Evolutionary conservation across 35 echinoderm and acorn worm genomes (phyloP), one percentile per base, ranked within the genome.

Genomic region (Ophioderma brevispina): DNA sequence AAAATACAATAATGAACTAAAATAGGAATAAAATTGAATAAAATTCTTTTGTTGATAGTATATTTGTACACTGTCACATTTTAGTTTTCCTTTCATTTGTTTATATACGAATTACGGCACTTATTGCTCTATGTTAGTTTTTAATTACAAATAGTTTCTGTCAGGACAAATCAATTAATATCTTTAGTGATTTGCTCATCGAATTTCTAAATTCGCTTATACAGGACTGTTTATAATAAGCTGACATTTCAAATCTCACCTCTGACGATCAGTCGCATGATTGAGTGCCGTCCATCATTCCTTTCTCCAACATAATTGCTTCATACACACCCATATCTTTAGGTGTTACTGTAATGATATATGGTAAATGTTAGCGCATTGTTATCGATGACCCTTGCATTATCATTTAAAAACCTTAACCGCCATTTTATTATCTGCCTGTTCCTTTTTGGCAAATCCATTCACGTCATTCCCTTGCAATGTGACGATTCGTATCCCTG

Each of bases 261-360:
- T 91, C 93, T 90, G 23, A 95, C 93, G 38, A 95, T 95, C 18
- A 95, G 75, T 43, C 93, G 55, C 55, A 91, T 82, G 0, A 95
- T 39, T 17, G 82, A 52, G 15, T 82, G 84, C 21, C 78, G 43
- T 11, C 19, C 93, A 10, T 79, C 28, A 81, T 84, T 64, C 40
- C 93, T 80, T 42, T 95, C 93, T 25, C 38, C 75, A 33, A 35
- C 37, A 36, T 91, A 78, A 28, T 87, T 81, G 32, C 82, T 83
- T 95, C 93, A 32, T 95, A 95, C 1, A 95, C 89, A 0, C 93
- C 93, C 23, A 46, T 89, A 77, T 91, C 84, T 4, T 38, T 37
- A 25, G 52, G 23, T 37, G 82, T 90, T 32, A 94, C 64, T 63
- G 93, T n/a, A n/a, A n/a, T n/a, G n/a, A n/a, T n/a, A n/a, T n/a